phyloP scores from a whole-genome alignment of 1,140 invertebrate species.

The Thrips palmi region DNA sequence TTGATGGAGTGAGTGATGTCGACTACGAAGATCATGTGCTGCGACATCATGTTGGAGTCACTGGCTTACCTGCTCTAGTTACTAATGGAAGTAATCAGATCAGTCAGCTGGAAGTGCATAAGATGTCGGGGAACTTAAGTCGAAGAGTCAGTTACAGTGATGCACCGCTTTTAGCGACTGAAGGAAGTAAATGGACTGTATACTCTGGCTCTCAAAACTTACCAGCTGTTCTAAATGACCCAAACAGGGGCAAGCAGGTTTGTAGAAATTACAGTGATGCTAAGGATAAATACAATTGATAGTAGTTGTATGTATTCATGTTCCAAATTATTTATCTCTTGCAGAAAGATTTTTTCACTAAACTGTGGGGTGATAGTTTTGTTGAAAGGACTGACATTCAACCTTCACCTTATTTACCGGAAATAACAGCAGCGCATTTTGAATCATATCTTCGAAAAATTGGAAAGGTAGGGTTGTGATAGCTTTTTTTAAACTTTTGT shows the following conservation, averaged over 20 bases:
- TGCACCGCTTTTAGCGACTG: too few species aligned
- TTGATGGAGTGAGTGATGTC: constrained; percentile 72
- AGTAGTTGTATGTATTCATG: constrained; percentile 4
- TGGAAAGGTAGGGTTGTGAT: too few species aligned
- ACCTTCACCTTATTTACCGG: constrained; percentile 60
- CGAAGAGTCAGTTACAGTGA: too few species aligned
- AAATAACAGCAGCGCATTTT: constrained; percentile 70
- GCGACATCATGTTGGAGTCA: constrained; percentile 64
- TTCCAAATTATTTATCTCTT: constrained; percentile 12
- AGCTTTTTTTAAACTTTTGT: too few species aligned
- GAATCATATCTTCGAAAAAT: constrained; percentile 70
- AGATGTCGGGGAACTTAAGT: too few species aligned
- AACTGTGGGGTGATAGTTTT: constrained; percentile 93
- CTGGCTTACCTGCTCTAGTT: too few species aligned
- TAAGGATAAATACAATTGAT: background rate
- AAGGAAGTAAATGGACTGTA: constrained; percentile 54
- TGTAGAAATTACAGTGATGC: too few species aligned
- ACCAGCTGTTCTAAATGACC: constrained; percentile 91
- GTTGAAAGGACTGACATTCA: constrained; percentile 61
- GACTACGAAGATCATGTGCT: constrained; percentile 77
- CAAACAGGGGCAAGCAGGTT: constrained; percentile 68
- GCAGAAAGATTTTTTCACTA: constrained; percentile 77
- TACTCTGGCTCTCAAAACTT: constrained; percentile 82
- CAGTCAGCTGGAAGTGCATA: constrained; percentile 5
- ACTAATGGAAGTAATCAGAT: too few species aligned